Evolutionary conservation across 2,113 vertebrate genomes (phyloP).

Genomic region (Sapajus apella): DNA sequence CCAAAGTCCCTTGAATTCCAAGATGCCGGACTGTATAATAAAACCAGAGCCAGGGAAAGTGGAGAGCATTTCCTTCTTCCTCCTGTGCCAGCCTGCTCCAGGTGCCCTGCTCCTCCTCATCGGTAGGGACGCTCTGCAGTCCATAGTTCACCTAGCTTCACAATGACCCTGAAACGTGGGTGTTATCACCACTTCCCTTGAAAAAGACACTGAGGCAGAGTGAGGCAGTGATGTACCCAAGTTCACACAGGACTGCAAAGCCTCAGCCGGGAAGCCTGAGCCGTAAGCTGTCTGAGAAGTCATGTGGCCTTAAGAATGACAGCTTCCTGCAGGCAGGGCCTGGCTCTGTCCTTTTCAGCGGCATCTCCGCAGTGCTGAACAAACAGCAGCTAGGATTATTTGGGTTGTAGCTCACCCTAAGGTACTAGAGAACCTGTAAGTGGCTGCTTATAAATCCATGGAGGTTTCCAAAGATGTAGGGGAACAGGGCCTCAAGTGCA

Average conservation of each 20-base stretch:
- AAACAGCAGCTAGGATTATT: not conserved
- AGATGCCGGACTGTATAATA: rapidly evolving
- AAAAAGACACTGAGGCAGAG: not conserved
- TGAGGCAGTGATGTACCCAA: rapidly evolving
- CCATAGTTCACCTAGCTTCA: not conserved
- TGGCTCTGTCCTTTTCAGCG: not conserved
- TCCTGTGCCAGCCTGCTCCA: rapidly evolving
- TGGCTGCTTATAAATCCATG: not conserved
- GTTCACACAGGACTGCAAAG: not conserved
- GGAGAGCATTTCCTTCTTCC: too few species aligned
- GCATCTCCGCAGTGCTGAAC: not conserved
- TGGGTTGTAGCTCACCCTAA: too few species aligned
- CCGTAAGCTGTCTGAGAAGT: not conserved
- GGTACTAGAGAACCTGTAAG: rapidly evolving
- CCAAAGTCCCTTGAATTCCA: not conserved
- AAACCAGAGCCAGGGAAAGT: not conserved
- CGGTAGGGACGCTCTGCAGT: rapidly evolving
- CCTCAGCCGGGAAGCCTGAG: not conserved
- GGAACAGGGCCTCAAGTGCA: not conserved
- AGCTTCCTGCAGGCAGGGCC: not conserved
- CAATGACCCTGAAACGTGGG: not conserved
- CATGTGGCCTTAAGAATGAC: rapidly evolving
- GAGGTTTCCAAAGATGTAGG: not conserved
- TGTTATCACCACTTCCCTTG: not conserved
- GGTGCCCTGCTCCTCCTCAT: not conserved